These are phyloP conservation scores for Bubalus kerabau DNA, from an alignment of 2,113 vertebrate genomes.

Conservation along the genomic window DNA sequence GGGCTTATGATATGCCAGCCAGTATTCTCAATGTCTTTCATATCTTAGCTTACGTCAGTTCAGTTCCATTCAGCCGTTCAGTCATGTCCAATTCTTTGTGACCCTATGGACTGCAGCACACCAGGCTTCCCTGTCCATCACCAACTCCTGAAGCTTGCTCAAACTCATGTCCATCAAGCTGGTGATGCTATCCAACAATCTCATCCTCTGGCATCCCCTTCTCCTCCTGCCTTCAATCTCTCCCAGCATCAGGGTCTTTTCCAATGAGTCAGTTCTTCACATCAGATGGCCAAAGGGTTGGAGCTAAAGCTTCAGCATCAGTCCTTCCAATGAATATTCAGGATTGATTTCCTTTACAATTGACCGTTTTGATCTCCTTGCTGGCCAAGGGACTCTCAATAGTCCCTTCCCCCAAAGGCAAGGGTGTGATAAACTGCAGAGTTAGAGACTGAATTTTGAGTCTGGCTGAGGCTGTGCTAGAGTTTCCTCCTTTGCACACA, in stretches of 20 bases:
- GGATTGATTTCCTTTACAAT: not conserved
- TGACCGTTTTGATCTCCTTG: not conserved
- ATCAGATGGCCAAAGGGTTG: not conserved
- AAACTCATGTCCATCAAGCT: not conserved
- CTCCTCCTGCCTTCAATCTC: not conserved
- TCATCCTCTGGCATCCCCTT: not conserved
- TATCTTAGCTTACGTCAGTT: not conserved
- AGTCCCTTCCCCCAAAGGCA: not conserved
- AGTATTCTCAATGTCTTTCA: not conserved
- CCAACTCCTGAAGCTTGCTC: not conserved
- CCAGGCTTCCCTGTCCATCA: not conserved
- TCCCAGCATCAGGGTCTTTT: not conserved
- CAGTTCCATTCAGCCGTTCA: not conserved
- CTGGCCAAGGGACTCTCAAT: not conserved
- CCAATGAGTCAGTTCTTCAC: not conserved
- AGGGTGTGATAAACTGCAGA: not conserved
- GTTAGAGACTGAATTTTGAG: not conserved
- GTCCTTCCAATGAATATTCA: not conserved
- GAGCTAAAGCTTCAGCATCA: not conserved
- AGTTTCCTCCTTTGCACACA: not conserved
- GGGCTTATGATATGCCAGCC: not conserved
- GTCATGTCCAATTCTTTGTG: not conserved
- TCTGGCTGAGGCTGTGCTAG: not conserved
- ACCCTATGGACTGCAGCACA: not conserved
- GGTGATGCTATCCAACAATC: not conserved